phyloP scores from a whole-genome alignment of 2,797 vertebrate genomes.

The Sebastes diploproa region DNA sequence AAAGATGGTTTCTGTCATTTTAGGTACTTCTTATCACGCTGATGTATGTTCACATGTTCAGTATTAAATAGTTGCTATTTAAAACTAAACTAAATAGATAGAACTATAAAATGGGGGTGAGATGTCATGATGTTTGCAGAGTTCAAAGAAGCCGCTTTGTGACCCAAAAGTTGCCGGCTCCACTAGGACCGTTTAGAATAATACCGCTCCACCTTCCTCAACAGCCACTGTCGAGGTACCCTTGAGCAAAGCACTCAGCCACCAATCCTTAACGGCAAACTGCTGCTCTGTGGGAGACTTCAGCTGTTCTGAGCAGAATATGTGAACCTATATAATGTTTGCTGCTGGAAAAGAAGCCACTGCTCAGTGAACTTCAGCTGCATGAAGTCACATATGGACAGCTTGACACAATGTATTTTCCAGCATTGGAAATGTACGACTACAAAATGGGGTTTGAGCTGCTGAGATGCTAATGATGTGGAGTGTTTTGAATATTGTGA shows the following conservation, averaged over 20 bases:
- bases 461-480: neutral
- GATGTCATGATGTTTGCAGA: neutral
- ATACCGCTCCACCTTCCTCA: neutral
- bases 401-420: neutral
- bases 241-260: slow-evolving; percentile 13
- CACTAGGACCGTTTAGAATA: neutral
- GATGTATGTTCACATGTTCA: too few relatives aligned
- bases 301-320: neutral
- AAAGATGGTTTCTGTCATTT: too few relatives aligned
- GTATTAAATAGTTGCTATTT: too few relatives aligned
- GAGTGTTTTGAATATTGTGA: slow-evolving; percentile 8
- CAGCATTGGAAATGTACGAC: neutral
- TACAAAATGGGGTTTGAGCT: neutral
- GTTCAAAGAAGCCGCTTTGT: neutral
- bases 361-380: neutral
- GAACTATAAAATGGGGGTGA: too few relatives aligned
- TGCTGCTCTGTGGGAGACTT: neutral
- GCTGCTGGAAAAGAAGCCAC: slow-evolving; percentile 11
- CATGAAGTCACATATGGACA: neutral
- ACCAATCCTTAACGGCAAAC: neutral
- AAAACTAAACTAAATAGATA: too few relatives aligned
- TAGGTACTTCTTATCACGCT: too few relatives aligned
- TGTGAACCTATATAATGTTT: neutral
- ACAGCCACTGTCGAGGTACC: neutral
- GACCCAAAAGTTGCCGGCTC: neutral